Base-by-base conservation (phyloP, 1,140 invertebrate genomes). In the Oscheius sp. region DNA sequence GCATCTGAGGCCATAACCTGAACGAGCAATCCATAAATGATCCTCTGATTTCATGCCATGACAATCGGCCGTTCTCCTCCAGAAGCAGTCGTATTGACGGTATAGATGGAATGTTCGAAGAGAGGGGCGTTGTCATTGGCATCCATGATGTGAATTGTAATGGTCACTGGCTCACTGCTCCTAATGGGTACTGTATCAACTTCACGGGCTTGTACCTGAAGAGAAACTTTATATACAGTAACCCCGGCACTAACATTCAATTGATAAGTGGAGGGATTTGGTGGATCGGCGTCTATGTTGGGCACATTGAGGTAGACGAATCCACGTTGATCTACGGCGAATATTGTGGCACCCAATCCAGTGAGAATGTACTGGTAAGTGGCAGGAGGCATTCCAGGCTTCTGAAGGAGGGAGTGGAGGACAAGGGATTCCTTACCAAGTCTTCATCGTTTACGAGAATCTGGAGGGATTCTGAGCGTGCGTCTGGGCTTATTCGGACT, bases 361-460 rank as follows among this genome's bases (percentile, higher is more conserved):
- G 76, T 83, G 15, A 83, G 64, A 49, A 82, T 78, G 65, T 81
- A 82, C 64, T 83, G 82, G 52, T 83, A 83, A 3, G 84, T 81
- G 36, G 82, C 82, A 64, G 82, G 78, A 20, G 81, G 71, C 79
- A 82, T 83, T 52, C 82, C 82, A 23, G 82, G 80, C 69, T 83
- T 70, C 82, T 82, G 62, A 35, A 80, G 52, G 36, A 0, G 20
- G 7, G 28, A 52, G 66, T 29, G 20, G 13, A 13, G 26, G 0
- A 70, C 15, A 15, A 61, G 28, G 7, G 26, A 13, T 38, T 3
- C 59, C 66, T 66, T 20, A 82, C 82, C 66, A 83, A 68, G 74
- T 83, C 82, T 42, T 75, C 64, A 69, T 83, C 82, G 58, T 79
- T 75, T 7, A 83, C 82, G n/a, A 83, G 62, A 75, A 83, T 83